Evolutionary conservation across 2,113 vertebrate genomes (phyloP), one percentile per base, ranked within the genome.

Genomic region (Cyprinodon variegatus): DNA sequence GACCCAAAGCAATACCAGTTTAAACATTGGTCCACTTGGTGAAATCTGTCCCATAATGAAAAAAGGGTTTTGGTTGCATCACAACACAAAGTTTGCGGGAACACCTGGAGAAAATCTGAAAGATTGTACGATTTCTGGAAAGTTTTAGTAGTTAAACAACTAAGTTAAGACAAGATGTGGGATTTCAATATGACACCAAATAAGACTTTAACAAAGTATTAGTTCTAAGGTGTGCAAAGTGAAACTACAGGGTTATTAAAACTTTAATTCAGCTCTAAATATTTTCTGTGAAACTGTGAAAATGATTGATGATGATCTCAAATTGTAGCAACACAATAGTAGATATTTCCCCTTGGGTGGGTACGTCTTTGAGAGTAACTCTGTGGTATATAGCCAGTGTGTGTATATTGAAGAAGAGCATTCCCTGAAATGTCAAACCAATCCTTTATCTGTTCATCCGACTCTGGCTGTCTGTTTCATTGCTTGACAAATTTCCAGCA

Each of bases 401-500:
- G 39, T 15, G 37, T 60, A 68, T 40, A 68, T 14, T 17, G 3
- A 45, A 45, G 45, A 59, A 61, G 40, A 40, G 36, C 60, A 64
- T 59, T 20, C n/a, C 39, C 37, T 38, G 53, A 73, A 73, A 79
- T 64, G 70, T 74, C 70, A 59, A 68, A 68, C 45, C 77, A 29
- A 59, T 79, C 37, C 61, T 14, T 65, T 39, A 48, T 29, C 78
- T 74, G 29, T 20, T 60, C 65, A 46, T 67, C 66, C 39, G 70
- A 29, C 53, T 71, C 77, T 22, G 45, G 48, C 45, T 37, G 62
- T 11, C 14, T 38, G 61, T 67, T 76, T 40, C 64, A 38, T 46
- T 72, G 46, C 65, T 68, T 61, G 15, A 72, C 71, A 79, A 73
- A 22, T 61, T 50, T 64, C 62, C 64, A 45, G 72, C 39, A 68